phyloP scores from a whole-genome alignment of 2,113 vertebrate genomes.

The Pteruthius melanotis region DNA sequence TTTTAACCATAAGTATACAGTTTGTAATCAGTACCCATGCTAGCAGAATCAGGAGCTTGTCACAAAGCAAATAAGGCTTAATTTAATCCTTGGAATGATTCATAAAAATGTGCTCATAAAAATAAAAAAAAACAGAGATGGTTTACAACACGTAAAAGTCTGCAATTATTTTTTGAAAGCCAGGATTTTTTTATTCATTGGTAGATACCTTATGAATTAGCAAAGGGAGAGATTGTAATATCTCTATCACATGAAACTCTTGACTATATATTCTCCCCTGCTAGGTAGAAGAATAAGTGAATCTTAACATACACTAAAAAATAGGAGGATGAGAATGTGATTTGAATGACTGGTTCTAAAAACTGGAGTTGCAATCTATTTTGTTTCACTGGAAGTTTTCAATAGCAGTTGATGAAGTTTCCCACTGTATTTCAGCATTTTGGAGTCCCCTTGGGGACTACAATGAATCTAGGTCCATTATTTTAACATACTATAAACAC shows the following conservation, averaged over 20 bases:
- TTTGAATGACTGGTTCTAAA: background rate
- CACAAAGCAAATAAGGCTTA: background rate
- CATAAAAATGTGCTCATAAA: background rate
- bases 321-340: background rate
- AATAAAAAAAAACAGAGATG: background rate
- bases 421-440: background rate
- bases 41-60: background rate
- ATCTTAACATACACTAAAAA: background rate
- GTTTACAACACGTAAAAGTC: background rate
- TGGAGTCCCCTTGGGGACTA: background rate
- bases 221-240: background rate
- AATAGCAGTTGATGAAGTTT: background rate
- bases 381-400: background rate
- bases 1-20: background rate
- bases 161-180: background rate
- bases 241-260: background rate
- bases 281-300: background rate
- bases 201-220: background rate
- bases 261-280: background rate
- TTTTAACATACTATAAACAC: background rate
- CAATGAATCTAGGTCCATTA: background rate
- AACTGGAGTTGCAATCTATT: background rate
- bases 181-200: background rate
- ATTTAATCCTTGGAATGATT: background rate
- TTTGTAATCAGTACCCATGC: background rate